A percentile compares a stretch with the other conserved stretches of the same genome.
Conservation (phyloP, 2,113 vertebrate species). For the Perca flavescens region DNA sequence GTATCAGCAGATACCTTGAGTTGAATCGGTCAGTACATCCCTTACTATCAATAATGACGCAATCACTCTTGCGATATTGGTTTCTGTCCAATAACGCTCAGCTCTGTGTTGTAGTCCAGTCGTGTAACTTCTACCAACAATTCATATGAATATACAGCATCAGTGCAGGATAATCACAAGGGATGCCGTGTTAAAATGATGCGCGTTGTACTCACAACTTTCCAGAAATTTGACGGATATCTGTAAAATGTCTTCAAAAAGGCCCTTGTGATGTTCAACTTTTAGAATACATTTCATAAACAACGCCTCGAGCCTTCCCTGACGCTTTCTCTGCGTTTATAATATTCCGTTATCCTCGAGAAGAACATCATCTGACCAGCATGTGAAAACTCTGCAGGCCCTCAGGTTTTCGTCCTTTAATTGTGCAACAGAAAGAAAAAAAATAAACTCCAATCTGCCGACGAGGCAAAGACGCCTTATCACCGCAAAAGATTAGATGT, state of each 20-base stretch:
- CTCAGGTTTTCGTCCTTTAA: neutral
- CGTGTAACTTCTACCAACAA: neutral
- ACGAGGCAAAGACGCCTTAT: constrained; percentile 30
- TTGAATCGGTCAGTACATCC: too few species aligned
- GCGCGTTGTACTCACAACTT: neutral
- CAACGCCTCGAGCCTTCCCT: neutral
- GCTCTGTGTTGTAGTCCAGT: neutral
- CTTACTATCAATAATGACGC: too few species aligned
- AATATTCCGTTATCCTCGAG: neutral
- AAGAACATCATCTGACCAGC: constrained; percentile 68
- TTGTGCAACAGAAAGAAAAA: constrained; percentile 31
- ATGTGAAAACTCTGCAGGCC: constrained; percentile 53
- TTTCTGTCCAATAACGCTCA: neutral
- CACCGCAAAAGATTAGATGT: constrained; percentile 53
- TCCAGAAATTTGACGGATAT: neutral
- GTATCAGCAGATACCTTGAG: too few species aligned
- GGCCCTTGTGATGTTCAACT: neutral
- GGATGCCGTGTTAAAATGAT: neutral
- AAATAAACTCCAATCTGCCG: neutral
- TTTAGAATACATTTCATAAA: accelerated
- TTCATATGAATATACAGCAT: neutral
- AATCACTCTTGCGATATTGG: neutral
- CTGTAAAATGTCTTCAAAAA: neutral
- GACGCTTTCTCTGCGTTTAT: neutral
- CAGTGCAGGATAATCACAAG: neutral